Base-by-base conservation (phyloP, 2,797 vertebrate genomes). In the Selene dorsalis region DNA sequence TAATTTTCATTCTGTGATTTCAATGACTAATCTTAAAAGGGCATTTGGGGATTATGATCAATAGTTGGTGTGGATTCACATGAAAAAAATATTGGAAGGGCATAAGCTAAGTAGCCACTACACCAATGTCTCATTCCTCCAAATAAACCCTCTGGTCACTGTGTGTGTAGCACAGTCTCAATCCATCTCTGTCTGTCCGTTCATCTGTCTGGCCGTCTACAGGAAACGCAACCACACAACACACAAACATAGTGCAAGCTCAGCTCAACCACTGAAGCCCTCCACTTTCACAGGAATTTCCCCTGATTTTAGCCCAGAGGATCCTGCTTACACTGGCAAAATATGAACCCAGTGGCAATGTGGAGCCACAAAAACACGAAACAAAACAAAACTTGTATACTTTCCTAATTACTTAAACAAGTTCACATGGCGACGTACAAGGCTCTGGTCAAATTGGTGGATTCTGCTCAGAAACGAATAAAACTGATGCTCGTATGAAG, bases 181-280 rank as follows among this genome's bases (percentile, higher is more conserved):
- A 73, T 86, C 47, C 2, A 69, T 89, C 72, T 86, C 75, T 87
- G 68, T 73, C 71, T 69, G 65, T 69, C 73, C 68, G 4, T 41
- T 12, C 13, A 4, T 41, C 39, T 14, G 73, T 78, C 77, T 73
- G 80, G 69, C 73, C 63, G 82, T 87, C 85, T 77, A 75, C 85
- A 77, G 57, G 39, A 77, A 76, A 66, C 62, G 75, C 86, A 90
- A 91, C 92, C 91, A 80, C 92, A 90, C 87, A 85, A 91, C 86
- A 88, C 89, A 88, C 87, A 90, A 89, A 86, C 81, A 91, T 83
- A 92, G 65, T 89, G 91, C 92, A 89, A 89, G 79, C 90, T 92
- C 90, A 92, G 89, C 91, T 88, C 80, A 79, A 90, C 89, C 82
- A 45, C 90, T 77, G 79, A 38, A 81, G 79, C 79, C 79, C 53